These are phyloP conservation scores for Trisateles emortualis DNA, from an alignment of 2,888 invertebrate genomes.

Conservation along the genomic window DNA sequence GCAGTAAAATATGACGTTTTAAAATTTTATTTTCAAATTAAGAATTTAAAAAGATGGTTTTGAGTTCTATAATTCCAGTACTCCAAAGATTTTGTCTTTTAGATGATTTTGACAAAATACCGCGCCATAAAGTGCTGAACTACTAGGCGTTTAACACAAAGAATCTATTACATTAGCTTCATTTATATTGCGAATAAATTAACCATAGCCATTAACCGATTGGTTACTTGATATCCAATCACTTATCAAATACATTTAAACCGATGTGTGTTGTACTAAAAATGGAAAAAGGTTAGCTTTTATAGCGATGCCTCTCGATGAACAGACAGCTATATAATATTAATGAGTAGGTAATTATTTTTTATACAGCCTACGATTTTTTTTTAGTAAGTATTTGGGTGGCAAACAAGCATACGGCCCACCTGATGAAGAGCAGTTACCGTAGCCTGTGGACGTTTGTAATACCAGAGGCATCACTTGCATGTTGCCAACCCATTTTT, in stretches of 20 bases:
- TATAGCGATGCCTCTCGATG: slow-evolving; percentile 14
- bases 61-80: too few species aligned
- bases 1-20: too few species aligned
- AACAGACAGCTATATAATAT: slow-evolving; percentile 29
- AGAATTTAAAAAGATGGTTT: too few species aligned
- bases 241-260: slow-evolving; percentile 33
- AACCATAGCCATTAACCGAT: slow-evolving; percentile 47
- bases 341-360: slow-evolving; percentile 16
- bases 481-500: too few species aligned
- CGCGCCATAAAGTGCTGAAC: neutral
- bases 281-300: slow-evolving; percentile 28
- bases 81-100: too few species aligned
- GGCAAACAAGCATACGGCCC: too few species aligned
- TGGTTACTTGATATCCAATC: slow-evolving; percentile 43
- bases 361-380: slow-evolving; percentile 3
- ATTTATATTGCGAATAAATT: slow-evolving; percentile 45
- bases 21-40: too few species aligned
- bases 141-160: neutral
- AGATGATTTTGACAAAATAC: too few species aligned
- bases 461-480: too few species aligned
- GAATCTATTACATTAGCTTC: slow-evolving; percentile 12
- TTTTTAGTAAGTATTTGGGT: neutral
- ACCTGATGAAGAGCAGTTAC: too few species aligned
- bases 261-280: slow-evolving; percentile 22
- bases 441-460: too few species aligned